Conservation (phyloP, 2,888 invertebrate genomes). For the Lypha dubia region DNA sequence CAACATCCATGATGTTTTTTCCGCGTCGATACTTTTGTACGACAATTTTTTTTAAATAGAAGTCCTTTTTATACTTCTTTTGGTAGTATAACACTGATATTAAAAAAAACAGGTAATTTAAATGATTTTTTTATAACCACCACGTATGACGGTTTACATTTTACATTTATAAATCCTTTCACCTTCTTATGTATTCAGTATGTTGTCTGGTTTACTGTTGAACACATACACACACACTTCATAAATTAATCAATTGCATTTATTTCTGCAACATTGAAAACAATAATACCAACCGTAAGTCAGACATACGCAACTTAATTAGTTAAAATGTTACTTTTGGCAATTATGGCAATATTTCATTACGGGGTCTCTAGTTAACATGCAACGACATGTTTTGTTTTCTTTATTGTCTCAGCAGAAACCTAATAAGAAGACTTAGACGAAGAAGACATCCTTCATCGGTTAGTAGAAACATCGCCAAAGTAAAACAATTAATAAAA, state of each 20-base stretch:
- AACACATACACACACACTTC: slow-evolving; percentile 2
- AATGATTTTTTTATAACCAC: too few species aligned
- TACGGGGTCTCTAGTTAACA: slow-evolving; percentile 42
- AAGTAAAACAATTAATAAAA: too few species aligned
- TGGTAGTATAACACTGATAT: too few species aligned
- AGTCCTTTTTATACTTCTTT: too few species aligned
- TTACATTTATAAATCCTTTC: slow-evolving; percentile 44
- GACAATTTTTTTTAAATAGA: neutral
- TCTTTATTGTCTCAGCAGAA: slow-evolving; percentile 21
- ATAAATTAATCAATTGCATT: slow-evolving; percentile 47
- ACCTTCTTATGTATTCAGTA: slow-evolving; percentile 28
- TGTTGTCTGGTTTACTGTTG: neutral
- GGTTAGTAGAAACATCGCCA: too few species aligned
- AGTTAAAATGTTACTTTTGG: slow-evolving; percentile 55
- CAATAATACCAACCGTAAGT: slow-evolving; percentile 5
- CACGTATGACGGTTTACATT: too few species aligned
- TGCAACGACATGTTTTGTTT: slow-evolving; percentile 51
- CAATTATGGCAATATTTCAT: slow-evolving; percentile 57
- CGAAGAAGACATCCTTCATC: too few species aligned
- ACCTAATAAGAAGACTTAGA: too few species aligned
- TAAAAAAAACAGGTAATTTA: too few species aligned
- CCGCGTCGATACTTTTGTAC: neutral
- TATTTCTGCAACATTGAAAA: neutral
- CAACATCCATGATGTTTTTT: neutral
- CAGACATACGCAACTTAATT: slow-evolving; percentile 39